Base-by-base conservation (phyloP, 2,113 vertebrate genomes). In the Colossoma macropomum region DNA sequence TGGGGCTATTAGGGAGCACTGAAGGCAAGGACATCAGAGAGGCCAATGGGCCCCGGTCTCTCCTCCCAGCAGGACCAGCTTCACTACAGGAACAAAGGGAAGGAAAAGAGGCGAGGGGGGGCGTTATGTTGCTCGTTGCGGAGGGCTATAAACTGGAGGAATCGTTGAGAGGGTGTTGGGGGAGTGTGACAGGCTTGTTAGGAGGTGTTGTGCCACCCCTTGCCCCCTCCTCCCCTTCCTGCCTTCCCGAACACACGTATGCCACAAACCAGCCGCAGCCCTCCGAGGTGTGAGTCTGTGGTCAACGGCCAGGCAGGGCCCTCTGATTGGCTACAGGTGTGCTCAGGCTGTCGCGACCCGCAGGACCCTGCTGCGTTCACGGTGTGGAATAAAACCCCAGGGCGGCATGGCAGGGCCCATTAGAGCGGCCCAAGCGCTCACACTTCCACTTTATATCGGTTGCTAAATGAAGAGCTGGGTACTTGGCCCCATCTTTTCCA, bases 301-400 rank as follows among this genome's bases (percentile, higher is more conserved):
- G 76, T 78, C 79, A 72, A 60, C 45, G 54, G 52, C 74, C 48
- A 1, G 75, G 81, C 30, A 62, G 59, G 25, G 59, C 63, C 48
- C 60, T 60, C 23, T 87, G 81, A 90, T 90, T 77, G 73, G 81
- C 69, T 87, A 54, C 89, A 90, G 86, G 83, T 88, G 87, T 84
- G 71, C 38, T 8, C 2, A 17, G 60, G 63, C 62, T 65, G 68
- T 27, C 65, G 5, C 62, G 72, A 80, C 80, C 82, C 41, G 62
- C 71, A 63, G 73, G 76, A 74, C 19, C 82, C 84, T 10, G 77
- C 84, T 89, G 85, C 12, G 85, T 73, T 60, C 34, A 28, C 32
- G 65, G 75, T 62, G 82, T 71, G 77, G 70, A 83, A 82, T 74
- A 76, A 74, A 74, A 75, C 73, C 79, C 66, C n/a, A 72, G 41